Conservation (phyloP, 2,113 vertebrate genomes). For the Propithecus coquereli region DNA sequence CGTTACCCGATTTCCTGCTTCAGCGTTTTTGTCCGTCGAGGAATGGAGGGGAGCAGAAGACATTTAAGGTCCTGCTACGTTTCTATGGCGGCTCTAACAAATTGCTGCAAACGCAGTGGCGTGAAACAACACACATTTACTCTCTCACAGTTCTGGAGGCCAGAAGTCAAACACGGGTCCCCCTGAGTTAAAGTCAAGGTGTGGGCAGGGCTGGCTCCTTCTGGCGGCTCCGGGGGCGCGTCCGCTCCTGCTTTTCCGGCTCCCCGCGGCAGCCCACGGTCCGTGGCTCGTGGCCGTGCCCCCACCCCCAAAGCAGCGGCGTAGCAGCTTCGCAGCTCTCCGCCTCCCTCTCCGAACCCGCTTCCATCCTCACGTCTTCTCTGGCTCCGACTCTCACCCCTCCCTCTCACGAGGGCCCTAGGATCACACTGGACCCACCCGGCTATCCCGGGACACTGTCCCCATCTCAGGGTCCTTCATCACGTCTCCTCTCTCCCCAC, state of each 20-base stretch:
- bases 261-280: accelerated
- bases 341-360: not conserved
- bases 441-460: accelerated
- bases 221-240: no score
- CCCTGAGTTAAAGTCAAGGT: not conserved
- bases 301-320: accelerated
- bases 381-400: not conserved
- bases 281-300: not conserved
- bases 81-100: not conserved
- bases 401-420: not conserved
- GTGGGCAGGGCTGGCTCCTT: accelerated
- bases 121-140: not conserved
- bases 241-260: accelerated
- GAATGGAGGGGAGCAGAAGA: not conserved
- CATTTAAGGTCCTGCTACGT: not conserved
- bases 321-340: not conserved
- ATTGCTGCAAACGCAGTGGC: accelerated
- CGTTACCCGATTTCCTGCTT: not conserved
- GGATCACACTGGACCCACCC: accelerated
- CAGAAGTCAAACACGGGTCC: accelerated
- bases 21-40: not conserved
- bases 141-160: not conserved
- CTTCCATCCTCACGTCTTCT: not conserved
- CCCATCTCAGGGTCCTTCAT: not conserved
- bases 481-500: not conserved